Evolutionary conservation across 2,113 vertebrate species (phyloP).

Genomic region (Ovis aries): ARS-UI_Ramb_v3.0 NC_056057.1:62309001-62309500

Average conservation of each 20-base stretch:
- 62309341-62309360: too few species aligned
- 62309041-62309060: not conserved
- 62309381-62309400: not conserved
- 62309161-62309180: not conserved
- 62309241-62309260: not conserved
- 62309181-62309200: not conserved
- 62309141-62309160: not conserved
- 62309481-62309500: too few species aligned
- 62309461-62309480: too few species aligned
- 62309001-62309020: not conserved
- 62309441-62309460: too few species aligned
- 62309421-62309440: too few species aligned
- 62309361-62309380: not conserved
- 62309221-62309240: not conserved
- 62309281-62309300: not conserved
- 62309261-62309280: not conserved
- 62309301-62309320: not conserved
- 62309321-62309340: not conserved
- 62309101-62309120: not conserved
- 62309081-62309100: not conserved
- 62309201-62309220: not conserved
- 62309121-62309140: not conserved
- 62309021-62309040: not conserved
- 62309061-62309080: not conserved
- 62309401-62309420: not conserved